Evolutionary conservation across 2,113 vertebrate genomes (phyloP), one percentile per base, ranked within the genome.

Genomic region (Microcebus lehilahytsara): DNA sequence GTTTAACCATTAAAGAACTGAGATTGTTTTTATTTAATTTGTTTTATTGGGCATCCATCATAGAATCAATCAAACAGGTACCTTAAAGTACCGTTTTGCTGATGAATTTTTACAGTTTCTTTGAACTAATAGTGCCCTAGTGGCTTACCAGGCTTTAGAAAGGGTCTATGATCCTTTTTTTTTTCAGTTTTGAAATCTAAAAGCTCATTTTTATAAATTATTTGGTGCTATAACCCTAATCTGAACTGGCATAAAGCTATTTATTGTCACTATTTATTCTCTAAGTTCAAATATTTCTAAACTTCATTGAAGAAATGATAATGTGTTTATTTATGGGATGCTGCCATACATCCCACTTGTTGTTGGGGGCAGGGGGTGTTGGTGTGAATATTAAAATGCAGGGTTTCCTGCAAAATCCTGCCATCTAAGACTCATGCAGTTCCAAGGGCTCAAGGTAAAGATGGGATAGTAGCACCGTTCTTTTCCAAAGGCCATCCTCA

Each of bases 71-170:
- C 23, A 27, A 20, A 37, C 10, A 71, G 23, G 14, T 64, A 8
- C 37, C 46, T 89, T 83, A 64, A 77, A 84, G 51, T 83, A 34
- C 11, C 12, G 49, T 60, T 62, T 3, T 1, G 74, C 19, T 77
- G 17, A 51, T 81, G 78, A 11, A 25, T 32, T 84, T 12, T 25
- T 46, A 72, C 30, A 37, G 14, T 42, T 94, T 34, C 11, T 46
- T 74, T n/a, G 2, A 46, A 34, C 16, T 25, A 12, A n/a, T 6
- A 3, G 0, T 17, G 6, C 6, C 7, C 32, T 25, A 16, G 30
- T 10, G 3, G 19, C 34, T 74, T 71, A 56, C 89, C 86, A 67
- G 3, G 11, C 64, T 30, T 34, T 49, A 19, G 22, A 20, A 53
- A 42, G 13, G 37, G 17, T 11, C 8, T 1, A 4, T 11, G 12